These are phyloP conservation scores for Gymnorhina tibicen DNA, from an alignment of 2,113 vertebrate genomes.

Conservation along the genomic window DNA sequence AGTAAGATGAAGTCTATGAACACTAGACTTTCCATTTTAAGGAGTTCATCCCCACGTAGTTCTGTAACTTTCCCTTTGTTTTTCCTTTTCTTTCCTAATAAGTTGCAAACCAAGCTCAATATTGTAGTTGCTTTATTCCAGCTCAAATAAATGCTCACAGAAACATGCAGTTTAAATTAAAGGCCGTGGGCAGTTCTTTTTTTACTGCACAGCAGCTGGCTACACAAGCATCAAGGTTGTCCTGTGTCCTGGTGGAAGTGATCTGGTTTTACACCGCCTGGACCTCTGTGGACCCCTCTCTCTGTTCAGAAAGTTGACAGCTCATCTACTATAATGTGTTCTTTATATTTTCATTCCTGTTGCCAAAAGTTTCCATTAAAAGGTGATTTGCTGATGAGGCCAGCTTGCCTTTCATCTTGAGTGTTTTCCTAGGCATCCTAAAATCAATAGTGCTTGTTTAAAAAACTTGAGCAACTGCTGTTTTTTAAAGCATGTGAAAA, in stretches of 20 bases:
- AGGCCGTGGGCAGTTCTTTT: not conserved
- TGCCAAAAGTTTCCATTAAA: not conserved
- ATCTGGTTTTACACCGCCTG: not conserved
- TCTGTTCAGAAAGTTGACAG: not conserved
- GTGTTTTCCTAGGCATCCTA: not conserved
- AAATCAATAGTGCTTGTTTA: not conserved
- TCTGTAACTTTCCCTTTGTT: not conserved
- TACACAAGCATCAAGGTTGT: not conserved
- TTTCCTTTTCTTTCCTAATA: not conserved
- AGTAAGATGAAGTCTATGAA: not conserved
- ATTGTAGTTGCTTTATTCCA: not conserved
- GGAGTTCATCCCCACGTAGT: not conserved
- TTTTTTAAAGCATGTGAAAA: not conserved
- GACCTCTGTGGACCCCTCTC: not conserved
- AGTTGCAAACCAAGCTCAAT: not conserved
- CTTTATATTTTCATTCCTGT: not conserved
- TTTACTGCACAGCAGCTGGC: not conserved
- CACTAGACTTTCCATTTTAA: not conserved
- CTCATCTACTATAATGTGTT: not conserved
- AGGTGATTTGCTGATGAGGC: not conserved
- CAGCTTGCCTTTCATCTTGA: not conserved
- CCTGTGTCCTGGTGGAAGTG: not conserved
- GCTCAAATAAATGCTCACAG: not conserved
- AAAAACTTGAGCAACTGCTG: not conserved
- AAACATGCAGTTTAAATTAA: not conserved